Evolutionary conservation across 2,888 invertebrate species (phyloP).

Genomic region (Shargacucullia verbasci): DNA sequence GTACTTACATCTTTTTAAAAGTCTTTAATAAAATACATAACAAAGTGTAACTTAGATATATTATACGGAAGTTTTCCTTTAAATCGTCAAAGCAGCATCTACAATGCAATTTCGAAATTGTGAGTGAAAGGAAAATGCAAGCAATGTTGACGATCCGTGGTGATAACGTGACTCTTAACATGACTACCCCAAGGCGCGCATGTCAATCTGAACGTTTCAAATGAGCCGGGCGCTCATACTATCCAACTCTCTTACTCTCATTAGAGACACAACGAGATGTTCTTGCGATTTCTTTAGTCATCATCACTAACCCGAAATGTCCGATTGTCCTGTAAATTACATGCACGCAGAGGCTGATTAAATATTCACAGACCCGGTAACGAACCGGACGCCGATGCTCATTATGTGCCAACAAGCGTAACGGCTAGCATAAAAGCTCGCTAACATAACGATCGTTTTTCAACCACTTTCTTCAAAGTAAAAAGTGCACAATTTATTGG

Average conservation of each 20-base stretch:
- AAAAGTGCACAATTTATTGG: conserved; percentile 62
- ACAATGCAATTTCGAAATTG: no score
- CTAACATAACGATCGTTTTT: conserved; percentile 76
- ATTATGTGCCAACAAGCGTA: conserved; percentile 60
- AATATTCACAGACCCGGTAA: conserved; percentile 58
- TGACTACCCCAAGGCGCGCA: conserved; percentile 18
- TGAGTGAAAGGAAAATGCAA: conserved; percentile 28
- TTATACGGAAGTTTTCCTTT: no score
- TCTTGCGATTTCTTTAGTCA: conserved; percentile 27
- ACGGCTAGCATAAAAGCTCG: conserved; percentile 66
- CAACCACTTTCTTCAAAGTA: conserved; percentile 78
- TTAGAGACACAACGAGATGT: conserved; percentile 16
- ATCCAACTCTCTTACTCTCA: conserved; percentile 36
- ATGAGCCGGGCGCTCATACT: neutral
- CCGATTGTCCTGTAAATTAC: conserved; percentile 61
- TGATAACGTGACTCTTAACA: conserved; percentile 25
- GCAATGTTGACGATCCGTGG: conserved; percentile 28
- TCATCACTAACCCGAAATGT: conserved; percentile 44
- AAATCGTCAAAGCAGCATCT: no score
- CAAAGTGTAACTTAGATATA: no score
- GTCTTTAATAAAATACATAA: no score
- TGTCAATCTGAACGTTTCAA: conserved; percentile 6
- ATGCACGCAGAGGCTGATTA: conserved; percentile 59
- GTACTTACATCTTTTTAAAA: no score
- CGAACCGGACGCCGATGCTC: conserved; percentile 40